These are phyloP conservation scores for Drosophila falleni DNA, from an alignment of 2,888 invertebrate species.

Conservation along the genomic window DNA sequence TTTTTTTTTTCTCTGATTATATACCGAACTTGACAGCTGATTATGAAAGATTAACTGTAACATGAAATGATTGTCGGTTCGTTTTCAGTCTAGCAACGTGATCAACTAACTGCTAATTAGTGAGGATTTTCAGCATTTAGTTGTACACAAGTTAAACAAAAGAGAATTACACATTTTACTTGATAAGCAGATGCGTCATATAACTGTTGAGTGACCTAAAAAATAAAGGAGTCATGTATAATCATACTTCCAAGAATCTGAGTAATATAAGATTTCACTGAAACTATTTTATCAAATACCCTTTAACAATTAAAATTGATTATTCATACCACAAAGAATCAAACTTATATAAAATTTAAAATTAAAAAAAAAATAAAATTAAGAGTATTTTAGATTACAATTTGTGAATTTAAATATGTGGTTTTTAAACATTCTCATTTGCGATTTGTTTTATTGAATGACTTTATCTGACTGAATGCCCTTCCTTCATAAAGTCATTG, in stretches of 20 bases:
- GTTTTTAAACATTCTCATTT: background rate
- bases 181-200: conserved; percentile 55
- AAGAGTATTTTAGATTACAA: background rate
- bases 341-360: background rate
- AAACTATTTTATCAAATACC: background rate
- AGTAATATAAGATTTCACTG: background rate
- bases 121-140: conserved; percentile 15
- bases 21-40: conserved; percentile 17
- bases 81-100: conserved; percentile 29
- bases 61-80: conserved; percentile 1
- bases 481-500: background rate
- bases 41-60: conserved; percentile 21
- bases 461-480: conserved; percentile 5
- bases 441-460: background rate
- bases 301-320: too few species aligned
- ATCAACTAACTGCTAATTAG: conserved; percentile 29
- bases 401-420: background rate
- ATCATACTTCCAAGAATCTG: background rate
- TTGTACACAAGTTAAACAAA: conserved; percentile 17
- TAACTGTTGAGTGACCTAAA: background rate
- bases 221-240: background rate
- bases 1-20: conserved; percentile 14
- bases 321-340: background rate
- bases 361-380: background rate
- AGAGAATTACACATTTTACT: background rate